Conservation (phyloP, 2,113 vertebrate species). For the Misgurnus anguillicaudatus region DNA sequence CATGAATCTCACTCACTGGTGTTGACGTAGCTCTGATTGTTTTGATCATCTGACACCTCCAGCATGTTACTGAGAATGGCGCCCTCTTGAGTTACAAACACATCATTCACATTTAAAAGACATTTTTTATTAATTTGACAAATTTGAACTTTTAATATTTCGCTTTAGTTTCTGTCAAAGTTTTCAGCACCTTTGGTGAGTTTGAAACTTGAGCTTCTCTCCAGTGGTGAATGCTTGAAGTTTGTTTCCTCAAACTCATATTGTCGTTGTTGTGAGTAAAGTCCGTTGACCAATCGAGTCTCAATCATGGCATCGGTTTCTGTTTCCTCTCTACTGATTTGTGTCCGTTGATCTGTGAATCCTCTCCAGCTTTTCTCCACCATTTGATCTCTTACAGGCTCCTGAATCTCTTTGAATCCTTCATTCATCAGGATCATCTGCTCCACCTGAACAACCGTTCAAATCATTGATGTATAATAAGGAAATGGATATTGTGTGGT, state of each 20-base stretch:
- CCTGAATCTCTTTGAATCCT: slow-evolving; percentile 17
- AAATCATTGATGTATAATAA: too few relatives aligned
- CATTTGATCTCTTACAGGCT: slow-evolving; percentile 41
- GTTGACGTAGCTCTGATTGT: slow-evolving; percentile 45
- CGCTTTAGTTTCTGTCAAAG: too few relatives aligned
- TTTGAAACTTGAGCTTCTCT: slow-evolving; percentile 58
- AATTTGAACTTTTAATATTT: too few relatives aligned
- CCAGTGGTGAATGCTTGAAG: not conserved
- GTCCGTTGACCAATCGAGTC: slow-evolving; percentile 44
- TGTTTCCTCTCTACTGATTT: not conserved
- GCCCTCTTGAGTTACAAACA: slow-evolving; percentile 65
- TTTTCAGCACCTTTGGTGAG: slow-evolving; percentile 64
- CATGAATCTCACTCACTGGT: slow-evolving; percentile 59
- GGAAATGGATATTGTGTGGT: too few relatives aligned
- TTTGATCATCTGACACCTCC: slow-evolving; percentile 30
- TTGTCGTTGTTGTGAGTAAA: slow-evolving; percentile 51
- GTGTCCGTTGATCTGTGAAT: not conserved
- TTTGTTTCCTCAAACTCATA: not conserved
- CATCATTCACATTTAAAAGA: not conserved
- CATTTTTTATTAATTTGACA: not conserved
- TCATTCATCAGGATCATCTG: slow-evolving; percentile 60
- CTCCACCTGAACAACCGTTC: slow-evolving; percentile 64
- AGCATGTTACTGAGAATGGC: slow-evolving; percentile 70
- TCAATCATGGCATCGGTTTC: not conserved
- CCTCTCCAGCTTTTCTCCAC: not conserved